Percentiles rank a stretch among this genome's conserved stretches.
These are phyloP conservation scores for Athetis lepigone DNA, from an alignment of 2,888 invertebrate species.

Conservation along the genomic window DNA sequence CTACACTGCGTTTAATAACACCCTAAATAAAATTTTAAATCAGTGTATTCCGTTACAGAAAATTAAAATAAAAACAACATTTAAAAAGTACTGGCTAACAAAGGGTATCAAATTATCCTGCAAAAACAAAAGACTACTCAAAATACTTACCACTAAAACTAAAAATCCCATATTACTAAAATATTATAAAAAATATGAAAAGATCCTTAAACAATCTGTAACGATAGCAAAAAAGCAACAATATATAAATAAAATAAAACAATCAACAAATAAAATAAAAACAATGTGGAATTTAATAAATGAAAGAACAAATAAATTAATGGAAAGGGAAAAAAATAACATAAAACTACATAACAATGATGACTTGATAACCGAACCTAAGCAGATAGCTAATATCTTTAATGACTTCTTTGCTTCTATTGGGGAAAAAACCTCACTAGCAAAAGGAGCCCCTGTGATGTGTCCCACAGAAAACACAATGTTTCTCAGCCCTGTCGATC, in stretches of 20 bases:
- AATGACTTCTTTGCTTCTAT: constrained; percentile 10
- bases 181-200: not conserved
- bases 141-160: too few relatives aligned
- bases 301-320: too few relatives aligned
- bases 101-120: too few relatives aligned
- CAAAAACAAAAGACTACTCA: too few relatives aligned
- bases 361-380: constrained; percentile 3
- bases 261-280: too few relatives aligned
- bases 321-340: not conserved
- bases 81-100: too few relatives aligned
- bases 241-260: not conserved
- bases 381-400: constrained; percentile 3
- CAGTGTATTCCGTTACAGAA: too few relatives aligned
- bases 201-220: not conserved
- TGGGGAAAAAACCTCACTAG: not conserved
- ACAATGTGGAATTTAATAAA: too few relatives aligned
- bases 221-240: constrained; percentile 1
- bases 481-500: not conserved
- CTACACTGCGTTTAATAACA: too few relatives aligned
- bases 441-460: not conserved
- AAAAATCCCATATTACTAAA: not conserved
- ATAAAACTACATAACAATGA: constrained; percentile 4
- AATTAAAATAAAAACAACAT: too few relatives aligned
- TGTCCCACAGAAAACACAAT: not conserved
- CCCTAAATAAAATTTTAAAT: too few relatives aligned